Conservation (phyloP, 1,140 invertebrate species). For the Scaptodrosophila lebanonensis region DNA sequence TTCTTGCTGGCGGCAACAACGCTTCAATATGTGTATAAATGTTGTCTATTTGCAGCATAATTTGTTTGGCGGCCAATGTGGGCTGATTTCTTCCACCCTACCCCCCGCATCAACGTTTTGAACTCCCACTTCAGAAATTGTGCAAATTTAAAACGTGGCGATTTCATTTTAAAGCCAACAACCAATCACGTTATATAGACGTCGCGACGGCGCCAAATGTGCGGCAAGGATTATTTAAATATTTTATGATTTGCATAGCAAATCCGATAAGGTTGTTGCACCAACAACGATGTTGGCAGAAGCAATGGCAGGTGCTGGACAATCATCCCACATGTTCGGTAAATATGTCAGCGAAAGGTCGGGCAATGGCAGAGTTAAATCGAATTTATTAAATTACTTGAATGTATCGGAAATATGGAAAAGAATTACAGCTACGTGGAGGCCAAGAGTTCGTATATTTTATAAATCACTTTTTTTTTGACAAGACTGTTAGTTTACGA, state of each 20-base stretch:
- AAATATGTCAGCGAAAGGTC: too few relatives aligned
- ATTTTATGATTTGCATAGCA: constrained; percentile 27
- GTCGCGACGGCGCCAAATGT: constrained; percentile 19
- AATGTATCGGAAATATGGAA: too few relatives aligned
- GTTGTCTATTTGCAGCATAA: constrained; percentile 58
- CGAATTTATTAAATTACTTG: too few relatives aligned
- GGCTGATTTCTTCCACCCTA: too few relatives aligned
- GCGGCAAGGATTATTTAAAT: constrained; percentile 51
- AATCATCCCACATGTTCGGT: too few relatives aligned
- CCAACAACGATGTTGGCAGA: not conserved
- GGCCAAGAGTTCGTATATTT: too few relatives aligned
- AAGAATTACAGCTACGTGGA: too few relatives aligned
- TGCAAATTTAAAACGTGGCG: constrained; percentile 26
- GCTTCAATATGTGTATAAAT: constrained; percentile 48
- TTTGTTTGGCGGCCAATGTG: constrained; percentile 46
- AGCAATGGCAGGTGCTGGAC: too few relatives aligned
- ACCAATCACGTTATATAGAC: constrained; percentile 26
- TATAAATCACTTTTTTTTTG: too few relatives aligned
- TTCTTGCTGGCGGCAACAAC: constrained; percentile 30
- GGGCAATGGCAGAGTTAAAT: too few relatives aligned
- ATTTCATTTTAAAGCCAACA: constrained; percentile 6
- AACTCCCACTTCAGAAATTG: constrained; percentile 8
- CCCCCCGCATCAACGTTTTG: constrained; percentile 10
- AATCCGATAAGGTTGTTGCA: constrained; percentile 1
- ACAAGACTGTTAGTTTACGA: too few relatives aligned